Percentiles rank a stretch among this genome's conserved stretches.
Evolutionary conservation across 37 sponge, comb jelly and placozoan genomes (phyloP).

Genomic region (Oopsacas minuta): DNA sequence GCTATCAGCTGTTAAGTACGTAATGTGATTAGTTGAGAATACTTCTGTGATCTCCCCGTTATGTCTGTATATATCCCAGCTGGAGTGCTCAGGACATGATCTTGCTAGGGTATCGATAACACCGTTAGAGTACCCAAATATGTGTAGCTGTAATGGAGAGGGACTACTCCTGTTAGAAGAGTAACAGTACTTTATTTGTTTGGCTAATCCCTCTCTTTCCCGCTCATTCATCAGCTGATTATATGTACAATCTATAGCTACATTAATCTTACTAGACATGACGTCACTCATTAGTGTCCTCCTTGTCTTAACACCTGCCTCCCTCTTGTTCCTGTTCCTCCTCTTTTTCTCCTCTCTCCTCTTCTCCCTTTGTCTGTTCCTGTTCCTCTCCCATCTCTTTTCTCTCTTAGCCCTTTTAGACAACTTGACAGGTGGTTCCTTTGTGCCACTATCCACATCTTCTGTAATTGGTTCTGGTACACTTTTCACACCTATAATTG

Average conservation of each 20-base stretch:
- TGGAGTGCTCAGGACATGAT: background rate
- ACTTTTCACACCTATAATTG: too few relatives aligned
- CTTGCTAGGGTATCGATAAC: background rate
- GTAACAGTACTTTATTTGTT: conserved; percentile 1
- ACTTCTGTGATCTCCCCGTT: background rate
- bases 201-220: background rate
- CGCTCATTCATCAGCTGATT: background rate
- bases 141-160: background rate
- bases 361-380: background rate
- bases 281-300: background rate
- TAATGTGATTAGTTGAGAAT: background rate
- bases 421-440: background rate
- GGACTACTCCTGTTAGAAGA: background rate
- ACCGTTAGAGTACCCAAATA: background rate
- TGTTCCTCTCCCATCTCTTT: background rate
- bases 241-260: background rate
- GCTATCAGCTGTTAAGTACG: background rate
- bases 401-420: background rate
- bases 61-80: background rate
- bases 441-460: background rate
- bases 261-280: background rate
- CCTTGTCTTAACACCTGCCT: background rate
- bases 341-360: background rate
- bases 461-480: too few relatives aligned
- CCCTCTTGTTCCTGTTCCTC: background rate